These are phyloP conservation scores for Olivierus martensii DNA, from an alignment of 1,140 invertebrate genomes.

Conservation along the genomic window DNA sequence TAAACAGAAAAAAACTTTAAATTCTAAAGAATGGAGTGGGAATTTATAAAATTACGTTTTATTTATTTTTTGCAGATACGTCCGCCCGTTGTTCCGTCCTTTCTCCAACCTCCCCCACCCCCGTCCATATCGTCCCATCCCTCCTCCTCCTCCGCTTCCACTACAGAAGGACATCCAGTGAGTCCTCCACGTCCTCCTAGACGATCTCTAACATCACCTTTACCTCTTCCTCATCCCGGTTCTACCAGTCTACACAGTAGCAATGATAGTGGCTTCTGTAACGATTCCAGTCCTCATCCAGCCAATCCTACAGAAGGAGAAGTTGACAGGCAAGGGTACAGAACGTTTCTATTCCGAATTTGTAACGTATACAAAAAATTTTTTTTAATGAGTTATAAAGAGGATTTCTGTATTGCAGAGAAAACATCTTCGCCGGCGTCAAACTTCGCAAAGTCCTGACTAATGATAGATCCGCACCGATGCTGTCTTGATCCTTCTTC, in stretches of 20 bases:
- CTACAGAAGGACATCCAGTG: conserved; percentile 4
- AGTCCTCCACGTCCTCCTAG: conserved; percentile 11
- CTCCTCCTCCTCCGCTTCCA: conserved; percentile 6
- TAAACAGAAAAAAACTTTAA: not conserved
- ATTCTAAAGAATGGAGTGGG: not conserved
- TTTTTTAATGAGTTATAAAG: too few species aligned
- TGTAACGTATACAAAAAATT: too few species aligned
- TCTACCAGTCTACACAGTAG: conserved; percentile 53
- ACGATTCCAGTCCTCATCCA: conserved; percentile 48
- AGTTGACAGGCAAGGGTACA: conserved; percentile 39
- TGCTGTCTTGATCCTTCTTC: conserved; percentile 30
- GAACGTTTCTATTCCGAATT: too few species aligned
- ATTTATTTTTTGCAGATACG: not conserved
- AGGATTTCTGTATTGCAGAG: conserved; percentile 41
- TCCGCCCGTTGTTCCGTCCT: conserved; percentile 4
- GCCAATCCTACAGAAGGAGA: conserved; percentile 39
- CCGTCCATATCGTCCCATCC: conserved; percentile 30
- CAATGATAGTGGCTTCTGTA: conserved; percentile 82
- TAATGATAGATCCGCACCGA: conserved; percentile 64
- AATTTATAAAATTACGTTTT: not conserved
- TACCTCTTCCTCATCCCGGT: conserved; percentile 4
- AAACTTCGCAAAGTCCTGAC: conserved; percentile 71
- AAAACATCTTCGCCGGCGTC: conserved; percentile 67
- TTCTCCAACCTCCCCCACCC: conserved; percentile 22
- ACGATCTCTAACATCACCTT: conserved; percentile 13